Evolutionary conservation across 2,888 invertebrate species (phyloP), one percentile per base, ranked within the genome.

Genomic region (Galeopsomyia nigrocyanea): DNA sequence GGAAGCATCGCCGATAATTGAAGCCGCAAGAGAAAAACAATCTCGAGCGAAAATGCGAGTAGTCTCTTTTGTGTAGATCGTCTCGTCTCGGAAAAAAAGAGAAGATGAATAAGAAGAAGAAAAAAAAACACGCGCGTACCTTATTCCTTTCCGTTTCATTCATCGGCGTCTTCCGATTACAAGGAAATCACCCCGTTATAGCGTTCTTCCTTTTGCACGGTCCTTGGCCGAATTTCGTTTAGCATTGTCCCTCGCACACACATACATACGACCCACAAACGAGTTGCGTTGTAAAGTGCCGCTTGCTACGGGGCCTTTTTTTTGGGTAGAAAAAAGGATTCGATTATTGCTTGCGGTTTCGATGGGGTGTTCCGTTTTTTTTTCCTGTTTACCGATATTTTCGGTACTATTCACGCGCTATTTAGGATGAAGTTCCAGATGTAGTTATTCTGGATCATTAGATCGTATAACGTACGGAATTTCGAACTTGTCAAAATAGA

Each of bases 141-240:
- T 62, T 62, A 62, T 68, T 68, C 68, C 39, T 53, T 62, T 56
- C 62, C 53, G 46, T 61, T 55, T 19, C 56, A 49, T 62, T 68
- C 19, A 9, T 49, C 47, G 39, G 1, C 46, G 39, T 53, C 70
- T 58, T 53, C 46, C 58, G 56, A 57, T 69, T 70, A 64, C 70
- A 70, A 70, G 64, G 64, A 64, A 70, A 70, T 70, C 70, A 70
- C 70, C 70, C 70, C 64, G 70, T 64, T 64, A 70, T 64, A 70
- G 21, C 64, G 58, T 53, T 47, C 58, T 64, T 70, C 70, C 70
- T 70, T n/a, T 21, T 58, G 46, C 53, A 26, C 64, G 17, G 53
- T 64, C 55, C 68, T 61, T 55, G 61, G 49, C 68, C 61, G 68
- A 68, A 19, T 68, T 68, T 55, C 58, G n/a, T 50, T 16, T 10